Evolutionary conservation across 2,888 invertebrate species (phyloP).

Genomic region (Eristalis pertinax): DNA sequence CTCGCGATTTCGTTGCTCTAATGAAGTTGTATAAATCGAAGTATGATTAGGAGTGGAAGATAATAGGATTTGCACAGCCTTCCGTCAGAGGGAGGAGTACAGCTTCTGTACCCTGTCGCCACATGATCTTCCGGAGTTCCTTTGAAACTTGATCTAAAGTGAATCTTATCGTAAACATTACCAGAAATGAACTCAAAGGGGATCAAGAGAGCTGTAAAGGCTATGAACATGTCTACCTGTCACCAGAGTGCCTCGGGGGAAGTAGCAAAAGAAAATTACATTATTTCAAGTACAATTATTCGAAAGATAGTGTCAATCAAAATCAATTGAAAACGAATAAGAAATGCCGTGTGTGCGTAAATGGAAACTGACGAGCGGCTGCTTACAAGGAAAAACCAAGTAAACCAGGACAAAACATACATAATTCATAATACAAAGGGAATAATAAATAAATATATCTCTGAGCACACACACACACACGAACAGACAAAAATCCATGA

Average conservation of each 20-base stretch:
- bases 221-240: too few species aligned
- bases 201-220: too few species aligned
- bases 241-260: not conserved
- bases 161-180: too few species aligned
- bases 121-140: too few species aligned
- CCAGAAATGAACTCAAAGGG: too few species aligned
- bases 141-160: too few species aligned
- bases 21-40: too few species aligned
- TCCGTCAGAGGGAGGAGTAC: too few species aligned
- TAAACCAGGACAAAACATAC: conserved; percentile 33
- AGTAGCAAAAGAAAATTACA: conserved; percentile 37
- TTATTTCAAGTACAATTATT: conserved; percentile 47
- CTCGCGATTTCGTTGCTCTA: too few species aligned
- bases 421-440: conserved; percentile 66
- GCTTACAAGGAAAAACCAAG: not conserved
- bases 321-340: conserved; percentile 53
- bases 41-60: too few species aligned
- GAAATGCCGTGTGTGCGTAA: conserved; percentile 17
- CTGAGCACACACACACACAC: conserved; percentile 30
- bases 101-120: too few species aligned
- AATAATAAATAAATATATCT: conserved; percentile 61
- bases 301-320: conserved; percentile 36
- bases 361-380: conserved; percentile 11
- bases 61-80: too few species aligned
- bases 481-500: conserved; percentile 61